These are phyloP conservation scores for Empidonax alnorum DNA, from an alignment of 2,113 vertebrate species.

Conservation along the genomic window DNA sequence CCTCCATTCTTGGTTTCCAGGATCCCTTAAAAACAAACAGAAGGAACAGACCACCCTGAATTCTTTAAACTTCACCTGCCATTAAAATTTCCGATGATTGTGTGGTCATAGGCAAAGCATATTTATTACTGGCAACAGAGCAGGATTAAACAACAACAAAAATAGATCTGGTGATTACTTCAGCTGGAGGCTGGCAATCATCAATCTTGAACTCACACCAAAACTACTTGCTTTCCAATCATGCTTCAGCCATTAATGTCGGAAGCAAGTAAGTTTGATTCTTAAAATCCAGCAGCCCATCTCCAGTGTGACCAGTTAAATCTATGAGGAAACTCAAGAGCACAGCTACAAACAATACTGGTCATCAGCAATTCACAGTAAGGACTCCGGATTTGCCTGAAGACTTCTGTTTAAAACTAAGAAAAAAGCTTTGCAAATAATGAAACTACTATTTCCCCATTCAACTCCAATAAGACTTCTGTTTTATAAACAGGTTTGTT, in stretches of 20 bases:
- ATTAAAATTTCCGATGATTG: background rate
- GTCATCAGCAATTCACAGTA: constrained; percentile 1
- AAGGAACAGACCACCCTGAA: background rate
- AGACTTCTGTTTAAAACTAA: background rate
- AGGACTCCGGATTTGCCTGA: background rate
- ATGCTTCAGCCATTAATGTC: background rate
- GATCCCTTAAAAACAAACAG: constrained; percentile 2
- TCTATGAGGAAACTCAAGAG: background rate
- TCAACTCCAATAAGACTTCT: background rate
- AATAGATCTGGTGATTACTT: constrained; percentile 51
- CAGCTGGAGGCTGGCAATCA: constrained; percentile 22
- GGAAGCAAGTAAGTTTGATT: background rate
- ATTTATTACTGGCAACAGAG: constrained; percentile 5
- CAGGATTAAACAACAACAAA: constrained; percentile 50
- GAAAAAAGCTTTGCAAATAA: background rate
- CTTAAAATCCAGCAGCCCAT: background rate
- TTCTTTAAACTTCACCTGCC: background rate
- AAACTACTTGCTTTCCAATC: background rate
- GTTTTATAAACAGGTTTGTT: background rate
- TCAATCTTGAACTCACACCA: background rate
- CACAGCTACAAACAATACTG: background rate
- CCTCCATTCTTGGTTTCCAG: background rate
- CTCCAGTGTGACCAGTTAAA: background rate
- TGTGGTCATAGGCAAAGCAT: background rate
- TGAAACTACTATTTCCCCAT: background rate